Conservation (phyloP, 1,140 invertebrate species). For the Papilio dardanus region DNA sequence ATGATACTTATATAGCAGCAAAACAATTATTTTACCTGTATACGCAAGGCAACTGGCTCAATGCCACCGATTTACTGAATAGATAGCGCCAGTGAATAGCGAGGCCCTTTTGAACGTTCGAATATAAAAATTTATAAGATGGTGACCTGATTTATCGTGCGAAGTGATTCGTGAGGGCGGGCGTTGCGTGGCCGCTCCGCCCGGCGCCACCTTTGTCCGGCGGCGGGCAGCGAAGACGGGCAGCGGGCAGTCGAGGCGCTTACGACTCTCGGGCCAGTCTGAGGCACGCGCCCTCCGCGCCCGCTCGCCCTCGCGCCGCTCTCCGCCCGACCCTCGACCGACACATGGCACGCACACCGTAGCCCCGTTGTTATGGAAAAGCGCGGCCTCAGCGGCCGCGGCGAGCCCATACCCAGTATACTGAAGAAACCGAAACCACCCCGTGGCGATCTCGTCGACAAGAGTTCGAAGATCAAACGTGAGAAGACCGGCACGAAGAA, state of each 20-base stretch:
- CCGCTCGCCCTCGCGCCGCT: conserved; percentile 61
- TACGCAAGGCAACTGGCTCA: conserved; percentile 16
- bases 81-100: conserved; percentile 9
- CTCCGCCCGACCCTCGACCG: conserved; percentile 38
- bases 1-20: not conserved
- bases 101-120: conserved; percentile 2
- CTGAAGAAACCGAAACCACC: conserved; percentile 71
- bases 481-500: conserved; percentile 63
- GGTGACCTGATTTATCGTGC: conserved; percentile 71
- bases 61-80: conserved; percentile 21
- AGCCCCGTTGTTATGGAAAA: conserved; percentile 75
- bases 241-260: conserved; percentile 53
- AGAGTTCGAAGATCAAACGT: conserved; percentile 73
- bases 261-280: conserved; percentile 61
- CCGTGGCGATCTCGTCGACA: conserved; percentile 70
- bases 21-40: not conserved
- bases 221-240: conserved; percentile 65
- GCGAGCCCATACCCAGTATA: conserved; percentile 74
- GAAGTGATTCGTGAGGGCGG: conserved; percentile 60
- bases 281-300: conserved; percentile 72
- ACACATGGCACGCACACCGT: conserved; percentile 56
- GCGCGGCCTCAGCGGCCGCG: conserved; percentile 64
- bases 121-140: conserved; percentile 45
- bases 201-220: conserved; percentile 58
- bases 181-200: conserved; percentile 59